phyloP scores from a whole-genome alignment of 2,113 vertebrate genomes.

The Halichoeres trimaculatus region DNA sequence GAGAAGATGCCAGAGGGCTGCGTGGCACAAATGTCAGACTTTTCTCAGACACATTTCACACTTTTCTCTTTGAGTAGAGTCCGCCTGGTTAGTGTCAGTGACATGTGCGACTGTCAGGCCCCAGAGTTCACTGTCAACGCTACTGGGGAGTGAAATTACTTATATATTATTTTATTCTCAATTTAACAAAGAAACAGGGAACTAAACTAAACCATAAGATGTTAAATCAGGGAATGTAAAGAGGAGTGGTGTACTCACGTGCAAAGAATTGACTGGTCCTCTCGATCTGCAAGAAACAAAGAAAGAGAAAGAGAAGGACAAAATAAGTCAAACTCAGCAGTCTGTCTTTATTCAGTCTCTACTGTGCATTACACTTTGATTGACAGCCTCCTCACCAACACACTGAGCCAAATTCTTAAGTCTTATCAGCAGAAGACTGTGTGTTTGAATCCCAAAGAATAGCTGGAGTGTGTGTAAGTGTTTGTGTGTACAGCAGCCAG shows the following conservation, averaged over 20 bases:
- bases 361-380: constrained; percentile 6
- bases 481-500: not conserved
- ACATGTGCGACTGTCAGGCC: not conserved
- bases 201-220: constrained; percentile 14
- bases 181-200: constrained; percentile 2
- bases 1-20: constrained; percentile 23
- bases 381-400: constrained; percentile 20
- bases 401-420: not conserved
- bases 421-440: constrained; percentile 17
- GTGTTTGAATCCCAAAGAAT: constrained; percentile 16
- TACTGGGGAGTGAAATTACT: not conserved
- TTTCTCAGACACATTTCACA: constrained; percentile 50
- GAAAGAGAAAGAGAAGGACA: not conserved
- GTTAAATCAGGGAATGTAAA: constrained; percentile 7
- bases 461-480: not conserved
- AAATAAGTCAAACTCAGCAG: constrained; percentile 27
- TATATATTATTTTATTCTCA: constrained; percentile 24
- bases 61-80: constrained; percentile 34
- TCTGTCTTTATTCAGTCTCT: constrained; percentile 12
- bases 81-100: constrained; percentile 36
- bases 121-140: constrained; percentile 3
- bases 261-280: constrained; percentile 99
- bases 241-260: constrained; percentile 87
- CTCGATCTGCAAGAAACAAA: constrained; percentile 90
- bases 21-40: constrained; percentile 45